Base-by-base conservation (phyloP, 2,113 vertebrate species). In the Ceratotherium simum region DNA sequence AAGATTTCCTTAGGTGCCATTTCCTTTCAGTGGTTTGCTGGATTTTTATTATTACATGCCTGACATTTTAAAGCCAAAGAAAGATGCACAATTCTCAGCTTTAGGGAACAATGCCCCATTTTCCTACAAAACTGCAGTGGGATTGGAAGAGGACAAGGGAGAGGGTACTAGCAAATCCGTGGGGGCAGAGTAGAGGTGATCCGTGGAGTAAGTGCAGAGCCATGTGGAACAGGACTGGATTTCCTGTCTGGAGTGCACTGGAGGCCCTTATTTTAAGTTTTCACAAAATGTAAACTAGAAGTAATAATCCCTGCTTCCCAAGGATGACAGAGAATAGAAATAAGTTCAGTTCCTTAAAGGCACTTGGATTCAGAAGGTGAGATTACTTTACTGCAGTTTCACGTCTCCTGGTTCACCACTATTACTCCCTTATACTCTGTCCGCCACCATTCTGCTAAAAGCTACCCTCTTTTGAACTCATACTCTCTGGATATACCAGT, bases 1-100 rank as follows among this genome's bases (percentile, higher is more conserved):
- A 78, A 54, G 91, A 39, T 36, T 58, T 79, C 65, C 39, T 3
- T 42, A 39, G 54, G 64, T 78, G 29, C 33, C 75, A 8, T 94
- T 90, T 88, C 51, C 64, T 67, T 75, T 42, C 29, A 60, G 76
- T 51, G 33, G 17, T 72, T 91, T 76, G 23, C 64, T 87, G 51
- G 11, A 21, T 90, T 42, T 58, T 84, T 65, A 46, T 58, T 69
- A 58, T 51, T 81, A 69, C 10, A 48, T 23, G 21, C 20, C 33
- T 85, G 54, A 10, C 39, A 33, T 79, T 58, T 96, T 70, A 84
- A 87, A 96, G 58, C 39, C 48, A 39, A 79, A 76, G 67, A 56
- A 87, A 92, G 27, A 91, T 42, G 51, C 42, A 20, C 42, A 75
- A 3, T 72, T 94, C 33, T 73, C 39, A 56, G 20, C 58, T 84